phyloP scores from a whole-genome alignment of 1,140 invertebrate genomes.

The Drosophila repleta region DNA sequence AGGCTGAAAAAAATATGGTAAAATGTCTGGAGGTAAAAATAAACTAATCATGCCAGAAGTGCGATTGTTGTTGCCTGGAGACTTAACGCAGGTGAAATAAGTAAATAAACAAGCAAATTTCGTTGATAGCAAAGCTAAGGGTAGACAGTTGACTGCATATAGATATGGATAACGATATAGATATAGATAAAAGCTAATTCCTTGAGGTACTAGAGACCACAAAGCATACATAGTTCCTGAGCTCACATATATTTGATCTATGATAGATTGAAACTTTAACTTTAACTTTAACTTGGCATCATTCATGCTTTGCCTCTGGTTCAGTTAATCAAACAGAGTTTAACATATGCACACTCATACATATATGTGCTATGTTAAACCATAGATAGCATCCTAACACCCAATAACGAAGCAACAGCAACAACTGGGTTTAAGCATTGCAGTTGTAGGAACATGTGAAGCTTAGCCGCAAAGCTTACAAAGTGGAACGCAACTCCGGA shows the following conservation, averaged over 20 bases:
- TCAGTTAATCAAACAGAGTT: background rate
- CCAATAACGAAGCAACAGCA: constrained; percentile 1
- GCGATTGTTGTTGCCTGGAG: constrained; percentile 20
- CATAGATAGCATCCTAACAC: constrained; percentile 19
- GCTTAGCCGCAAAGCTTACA: constrained; percentile 49
- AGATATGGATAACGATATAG: no score
- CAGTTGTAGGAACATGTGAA: constrained; percentile 29
- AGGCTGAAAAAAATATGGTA: background rate
- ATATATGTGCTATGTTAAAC: constrained; percentile 19
- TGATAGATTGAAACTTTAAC: no score
- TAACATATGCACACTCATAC: constrained; percentile 26
- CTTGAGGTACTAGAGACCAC: no score
- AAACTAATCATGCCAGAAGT: constrained; percentile 21
- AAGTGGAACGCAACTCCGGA: constrained; percentile 25
- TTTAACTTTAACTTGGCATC: no score
- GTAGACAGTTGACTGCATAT: no score
- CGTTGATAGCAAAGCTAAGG: no score
- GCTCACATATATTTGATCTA: no score
- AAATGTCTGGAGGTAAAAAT: constrained; percentile 5
- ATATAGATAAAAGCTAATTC: no score
- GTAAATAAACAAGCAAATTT: constrained; percentile 30
- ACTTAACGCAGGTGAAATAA: constrained; percentile 31
- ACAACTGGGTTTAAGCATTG: background rate
- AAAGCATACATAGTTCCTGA: no score
- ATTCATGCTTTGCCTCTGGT: no score